phyloP scores from a whole-genome alignment of 2,797 vertebrate species.

The Peromyscus eremicus region DNA sequence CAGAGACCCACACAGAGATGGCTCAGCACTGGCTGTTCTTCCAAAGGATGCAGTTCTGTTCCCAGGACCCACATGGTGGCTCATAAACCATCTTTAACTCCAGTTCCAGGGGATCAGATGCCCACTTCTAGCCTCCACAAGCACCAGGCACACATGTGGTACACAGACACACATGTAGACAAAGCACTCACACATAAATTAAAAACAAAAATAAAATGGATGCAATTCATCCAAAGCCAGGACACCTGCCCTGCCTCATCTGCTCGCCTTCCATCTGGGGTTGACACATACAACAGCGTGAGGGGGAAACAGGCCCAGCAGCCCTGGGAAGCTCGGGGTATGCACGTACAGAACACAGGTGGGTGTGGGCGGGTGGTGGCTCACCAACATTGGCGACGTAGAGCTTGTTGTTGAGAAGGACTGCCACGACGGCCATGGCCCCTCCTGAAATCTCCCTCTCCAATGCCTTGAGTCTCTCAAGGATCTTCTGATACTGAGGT shows the following conservation, averaged over 20 bases:
- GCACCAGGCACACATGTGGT: neutral
- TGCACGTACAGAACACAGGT: neutral
- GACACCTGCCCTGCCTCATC: fast-evolving
- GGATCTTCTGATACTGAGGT: slow-evolving; percentile 95
- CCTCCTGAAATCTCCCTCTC: slow-evolving; percentile 98
- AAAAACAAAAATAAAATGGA: neutral
- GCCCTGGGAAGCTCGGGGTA: neutral
- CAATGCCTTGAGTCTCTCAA: slow-evolving; percentile 93
- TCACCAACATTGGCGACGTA: slow-evolving; percentile 97
- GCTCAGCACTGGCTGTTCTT: too few relatives aligned
- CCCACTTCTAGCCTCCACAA: neutral
- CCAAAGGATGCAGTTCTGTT: neutral
- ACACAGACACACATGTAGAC: neutral
- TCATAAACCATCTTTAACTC: neutral
- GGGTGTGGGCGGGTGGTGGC: neutral
- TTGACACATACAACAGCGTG: fast-evolving
- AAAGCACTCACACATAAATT: neutral
- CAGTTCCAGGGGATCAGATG: neutral
- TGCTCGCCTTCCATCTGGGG: neutral
- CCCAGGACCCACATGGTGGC: neutral
- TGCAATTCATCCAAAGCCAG: fast-evolving
- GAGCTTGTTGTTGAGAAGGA: slow-evolving; percentile 96
- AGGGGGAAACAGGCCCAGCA: fast-evolving
- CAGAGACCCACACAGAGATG: neutral
- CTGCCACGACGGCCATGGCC: slow-evolving; percentile 95